Conservation (phyloP, 1,140 invertebrate species). For the Stegodyphus mimosarum region DNA sequence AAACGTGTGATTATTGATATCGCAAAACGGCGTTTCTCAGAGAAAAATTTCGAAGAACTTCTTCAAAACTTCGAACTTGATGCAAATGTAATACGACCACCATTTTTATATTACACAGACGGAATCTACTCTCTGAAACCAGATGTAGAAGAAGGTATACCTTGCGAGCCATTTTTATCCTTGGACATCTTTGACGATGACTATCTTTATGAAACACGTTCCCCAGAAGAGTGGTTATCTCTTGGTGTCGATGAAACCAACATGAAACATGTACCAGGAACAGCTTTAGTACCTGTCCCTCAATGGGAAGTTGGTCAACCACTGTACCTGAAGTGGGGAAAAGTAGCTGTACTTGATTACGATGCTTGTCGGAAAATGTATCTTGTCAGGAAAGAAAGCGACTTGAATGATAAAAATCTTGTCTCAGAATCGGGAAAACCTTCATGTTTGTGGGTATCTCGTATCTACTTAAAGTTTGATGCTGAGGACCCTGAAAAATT, state of each 20-base stretch:
- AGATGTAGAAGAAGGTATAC: constrained; percentile 11
- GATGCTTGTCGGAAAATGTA: constrained; percentile 10
- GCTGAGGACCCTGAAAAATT: constrained; percentile 37
- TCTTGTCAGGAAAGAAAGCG: constrained; percentile 3
- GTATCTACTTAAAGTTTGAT: constrained; percentile 38
- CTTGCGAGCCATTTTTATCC: constrained; percentile 4
- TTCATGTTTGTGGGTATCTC: constrained; percentile 20
- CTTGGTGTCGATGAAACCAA: constrained; percentile 2
- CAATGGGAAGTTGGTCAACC: not conserved
- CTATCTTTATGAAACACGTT: constrained; percentile 23
- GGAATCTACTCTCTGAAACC: not conserved
- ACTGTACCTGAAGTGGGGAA: constrained; percentile 24
- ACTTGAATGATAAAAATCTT: not conserved
- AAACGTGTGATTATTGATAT: constrained; percentile 10
- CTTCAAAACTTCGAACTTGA: constrained; percentile 12
- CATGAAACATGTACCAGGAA: constrained; percentile 20
- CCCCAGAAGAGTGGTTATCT: constrained; percentile 31
- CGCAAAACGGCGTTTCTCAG: not conserved
- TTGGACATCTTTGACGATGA: constrained; percentile 37
- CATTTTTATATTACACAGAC: not conserved
- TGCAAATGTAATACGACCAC: constrained; percentile 1
- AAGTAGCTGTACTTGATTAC: constrained; percentile 45
- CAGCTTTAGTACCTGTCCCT: constrained; percentile 19
- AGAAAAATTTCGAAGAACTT: constrained; percentile 20
- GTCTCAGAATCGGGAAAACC: not conserved